Evolutionary conservation across 2,888 invertebrate genomes (phyloP), one percentile per base, ranked within the genome.

Genomic region (Euclidia mi): DNA sequence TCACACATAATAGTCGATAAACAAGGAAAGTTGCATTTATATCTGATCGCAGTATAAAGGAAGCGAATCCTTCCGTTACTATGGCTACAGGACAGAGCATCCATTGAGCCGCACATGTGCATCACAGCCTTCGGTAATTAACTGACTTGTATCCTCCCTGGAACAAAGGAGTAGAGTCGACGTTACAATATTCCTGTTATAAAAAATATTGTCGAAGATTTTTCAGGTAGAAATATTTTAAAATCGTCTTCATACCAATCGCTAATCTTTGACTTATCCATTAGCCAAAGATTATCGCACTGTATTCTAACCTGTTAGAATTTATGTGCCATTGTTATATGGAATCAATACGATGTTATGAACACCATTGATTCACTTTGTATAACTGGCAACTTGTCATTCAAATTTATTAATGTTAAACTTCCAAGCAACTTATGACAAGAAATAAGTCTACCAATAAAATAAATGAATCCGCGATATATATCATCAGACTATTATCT

Each of bases 41-140:
- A 57, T 57, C 51, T 34, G 47, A 52, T 50, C 14, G 38, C 35
- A 50, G 41, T 25, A 65, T 58, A 64, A 44, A 73, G 72, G 76
- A 74, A 66, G 50, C 38, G 56, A 67, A 50, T 67, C 67, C 76
- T 74, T 74, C 74, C 73, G 75, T 58, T 48, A 47, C 42, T 12
- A 31, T 45, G 38, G 46, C 59, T 50, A 56, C 38, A 45, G 57
- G 46, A 74, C 73, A 74, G 76, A 14, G 37, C 52, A 56, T 56
- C 76, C 80, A 81, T 81, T 77, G 72, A 79, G 71, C 61, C 44
- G 62, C 72, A 77, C 89, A 88, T 89, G 82, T 86, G 89, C 76
- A 81, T 82, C 86, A 79, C 76, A 78, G 81, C 78, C 80, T 92
- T 92, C 89, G 92, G 90, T 93, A 94, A 94, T 94, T 92, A 94